Conservation (phyloP, 2,888 invertebrate genomes). For the Cosmia trapezina region DNA sequence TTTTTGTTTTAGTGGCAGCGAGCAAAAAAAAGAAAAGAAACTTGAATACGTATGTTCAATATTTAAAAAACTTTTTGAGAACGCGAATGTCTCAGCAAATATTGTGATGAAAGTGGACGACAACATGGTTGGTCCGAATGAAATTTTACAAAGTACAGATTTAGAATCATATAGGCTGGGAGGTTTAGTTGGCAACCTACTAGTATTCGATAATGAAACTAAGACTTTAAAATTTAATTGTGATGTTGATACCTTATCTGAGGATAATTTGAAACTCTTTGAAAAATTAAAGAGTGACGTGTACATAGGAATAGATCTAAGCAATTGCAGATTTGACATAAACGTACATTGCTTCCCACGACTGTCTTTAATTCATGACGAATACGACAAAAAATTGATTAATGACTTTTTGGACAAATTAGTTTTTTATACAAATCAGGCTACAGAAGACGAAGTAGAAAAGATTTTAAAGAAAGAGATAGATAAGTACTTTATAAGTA, state of each 20-base stretch:
- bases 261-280: constrained; percentile 28
- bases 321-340: constrained; percentile 46
- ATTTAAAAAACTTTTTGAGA: constrained; percentile 34
- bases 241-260: constrained; percentile 9
- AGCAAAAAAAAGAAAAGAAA: constrained; percentile 26
- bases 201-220: constrained; percentile 41
- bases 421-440: constrained; percentile 61
- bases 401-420: constrained; percentile 41
- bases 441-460: constrained; percentile 60
- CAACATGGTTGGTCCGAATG: constrained; percentile 34
- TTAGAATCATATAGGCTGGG: constrained; percentile 38
- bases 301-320: constrained; percentile 16
- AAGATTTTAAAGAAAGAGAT: constrained; percentile 55
- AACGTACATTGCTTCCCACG: constrained; percentile 37
- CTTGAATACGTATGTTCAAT: constrained; percentile 29
- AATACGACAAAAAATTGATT: constrained; percentile 32
- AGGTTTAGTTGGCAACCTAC: constrained; percentile 53
- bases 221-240: constrained; percentile 50
- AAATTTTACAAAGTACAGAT: constrained; percentile 41
- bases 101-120: constrained; percentile 40
- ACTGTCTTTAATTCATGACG: constrained; percentile 27
- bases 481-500: constrained; percentile 7
- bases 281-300: constrained; percentile 26
- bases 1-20: constrained; percentile 30
- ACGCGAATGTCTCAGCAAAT: constrained; percentile 2